These are phyloP conservation scores for Serrognathus titanus DNA, from an alignment of 2,888 invertebrate species.

Conservation along the genomic window DNA sequence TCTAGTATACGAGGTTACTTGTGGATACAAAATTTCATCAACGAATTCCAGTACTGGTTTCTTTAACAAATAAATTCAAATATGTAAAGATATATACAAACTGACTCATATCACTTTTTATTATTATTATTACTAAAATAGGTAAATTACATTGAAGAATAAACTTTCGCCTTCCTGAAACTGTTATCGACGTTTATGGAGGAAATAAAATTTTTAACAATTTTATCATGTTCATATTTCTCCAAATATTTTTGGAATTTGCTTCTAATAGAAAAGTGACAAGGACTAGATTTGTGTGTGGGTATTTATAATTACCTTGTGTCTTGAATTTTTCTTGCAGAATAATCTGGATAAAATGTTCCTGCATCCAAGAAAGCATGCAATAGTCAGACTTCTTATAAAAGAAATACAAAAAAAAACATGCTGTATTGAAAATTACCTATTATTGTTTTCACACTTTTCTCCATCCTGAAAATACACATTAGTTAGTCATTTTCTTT, in stretches of 20 bases:
- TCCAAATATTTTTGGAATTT: too few species aligned
- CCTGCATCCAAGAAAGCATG: constrained; percentile 36
- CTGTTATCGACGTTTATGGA: too few species aligned
- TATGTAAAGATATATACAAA: not conserved
- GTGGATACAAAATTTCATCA: constrained; percentile 44
- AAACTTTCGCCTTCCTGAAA: too few species aligned
- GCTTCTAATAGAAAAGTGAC: too few species aligned
- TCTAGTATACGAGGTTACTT: constrained; percentile 42
- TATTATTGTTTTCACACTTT: constrained; percentile 15
- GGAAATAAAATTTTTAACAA: too few species aligned
- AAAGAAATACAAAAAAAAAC: not conserved
- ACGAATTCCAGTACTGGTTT: constrained; percentile 46
- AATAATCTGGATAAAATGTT: constrained; percentile 42
- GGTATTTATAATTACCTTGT: constrained; percentile 28
- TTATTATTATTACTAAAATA: too few species aligned
- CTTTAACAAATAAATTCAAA: constrained; percentile 27
- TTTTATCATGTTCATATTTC: too few species aligned
- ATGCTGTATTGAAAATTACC: constrained; percentile 18
- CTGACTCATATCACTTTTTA: not conserved
- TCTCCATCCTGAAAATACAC: constrained; percentile 14
- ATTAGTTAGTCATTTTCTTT: not conserved
- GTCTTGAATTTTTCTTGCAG: constrained; percentile 37
- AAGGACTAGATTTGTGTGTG: too few species aligned
- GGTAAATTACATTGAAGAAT: too few species aligned
- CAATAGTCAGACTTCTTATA: constrained; percentile 23